Conservation (phyloP, 2,797 vertebrate genomes). For the Channa striata region DNA sequence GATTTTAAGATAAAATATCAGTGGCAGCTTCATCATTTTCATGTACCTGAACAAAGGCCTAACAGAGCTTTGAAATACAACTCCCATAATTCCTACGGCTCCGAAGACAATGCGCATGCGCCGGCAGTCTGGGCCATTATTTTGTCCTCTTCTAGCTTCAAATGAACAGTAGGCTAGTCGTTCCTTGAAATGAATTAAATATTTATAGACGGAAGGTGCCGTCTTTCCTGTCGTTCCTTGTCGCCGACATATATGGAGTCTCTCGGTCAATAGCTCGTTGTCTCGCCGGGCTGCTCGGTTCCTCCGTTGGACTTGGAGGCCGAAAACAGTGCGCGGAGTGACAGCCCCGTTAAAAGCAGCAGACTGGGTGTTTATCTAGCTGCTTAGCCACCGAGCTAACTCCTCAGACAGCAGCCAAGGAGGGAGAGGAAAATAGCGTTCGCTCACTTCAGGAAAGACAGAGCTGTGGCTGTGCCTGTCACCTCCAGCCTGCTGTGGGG, state of each 20-base stretch:
- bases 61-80: slow-evolving; percentile 63
- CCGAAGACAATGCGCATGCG: slow-evolving; percentile 75
- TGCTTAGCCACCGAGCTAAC: slow-evolving; percentile 78
- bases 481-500: slow-evolving; percentile 61
- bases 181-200: slow-evolving; percentile 79
- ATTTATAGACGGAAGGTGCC: slow-evolving; percentile 65
- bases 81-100: slow-evolving; percentile 71
- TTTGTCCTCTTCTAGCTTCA: slow-evolving; percentile 82
- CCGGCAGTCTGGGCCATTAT: slow-evolving; percentile 74
- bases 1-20: background rate
- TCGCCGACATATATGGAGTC: slow-evolving; percentile 74
- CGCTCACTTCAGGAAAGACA: slow-evolving; percentile 49
- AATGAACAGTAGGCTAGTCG: slow-evolving; percentile 80
- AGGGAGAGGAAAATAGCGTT: slow-evolving; percentile 56
- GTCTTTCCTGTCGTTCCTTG: slow-evolving; percentile 23
- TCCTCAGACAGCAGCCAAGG: slow-evolving; percentile 69
- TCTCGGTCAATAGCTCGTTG: slow-evolving; percentile 66
- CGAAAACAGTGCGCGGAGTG: slow-evolving; percentile 80
- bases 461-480: slow-evolving; percentile 59
- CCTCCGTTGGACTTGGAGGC: slow-evolving; percentile 76
- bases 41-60: too few relatives aligned
- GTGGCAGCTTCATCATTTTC: background rate
- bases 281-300: slow-evolving; percentile 67
- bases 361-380: slow-evolving; percentile 80
- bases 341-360: slow-evolving; percentile 79